Base-by-base conservation (phyloP, 2,888 invertebrate species). In the Choreutis nemorana region DNA sequence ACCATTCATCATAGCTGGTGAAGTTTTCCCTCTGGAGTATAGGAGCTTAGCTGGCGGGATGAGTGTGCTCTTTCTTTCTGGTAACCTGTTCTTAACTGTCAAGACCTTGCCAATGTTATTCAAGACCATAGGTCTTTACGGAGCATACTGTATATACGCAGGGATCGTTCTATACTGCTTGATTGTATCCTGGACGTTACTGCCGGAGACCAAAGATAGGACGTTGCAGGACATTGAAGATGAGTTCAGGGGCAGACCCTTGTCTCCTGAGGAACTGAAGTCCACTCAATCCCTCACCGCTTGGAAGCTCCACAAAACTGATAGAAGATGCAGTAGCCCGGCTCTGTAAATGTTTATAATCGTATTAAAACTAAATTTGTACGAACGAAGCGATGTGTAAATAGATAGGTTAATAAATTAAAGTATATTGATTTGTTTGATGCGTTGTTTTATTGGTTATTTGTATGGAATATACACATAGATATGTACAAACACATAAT, bases 1-100 rank as follows among this genome's bases (percentile, higher is more conserved):
- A 26, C 86, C 87, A 0, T 87, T 87, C 70, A 82, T 86, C 6
- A 81, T 88, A 55, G 82, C 85, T 36, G 87, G 87, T 0, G 89
- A 89, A 52, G 55, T 88, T 1, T 87, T 86, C 41, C 80, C 87
- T 3, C 64, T 81, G 14, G 72, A 75, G 25, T 79, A 75, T 23
- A 72, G 85, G 24, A 85, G 85, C 15, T 48, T 84, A 1, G 86
- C 86, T 28, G 63, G 66, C 8, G 62, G 63, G 0, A 49, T 68
- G n/a, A 60, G 66, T 16, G 59, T 64, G 0, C 29, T 66, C 3
- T 62, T 64, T 31, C 24, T 67, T 2, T 62, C 67, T 2, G 32
- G 44, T 0, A 62, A 64, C 34, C 44, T 70, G 1, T 67, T 70
- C 26, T 49, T 60, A 4, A 56, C 48, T 0, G 48, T 67, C 0